Percentiles rank a stretch among this genome's conserved stretches.
Conservation (phyloP, 2,888 invertebrate species). For the Dendrolimus houi region DNA sequence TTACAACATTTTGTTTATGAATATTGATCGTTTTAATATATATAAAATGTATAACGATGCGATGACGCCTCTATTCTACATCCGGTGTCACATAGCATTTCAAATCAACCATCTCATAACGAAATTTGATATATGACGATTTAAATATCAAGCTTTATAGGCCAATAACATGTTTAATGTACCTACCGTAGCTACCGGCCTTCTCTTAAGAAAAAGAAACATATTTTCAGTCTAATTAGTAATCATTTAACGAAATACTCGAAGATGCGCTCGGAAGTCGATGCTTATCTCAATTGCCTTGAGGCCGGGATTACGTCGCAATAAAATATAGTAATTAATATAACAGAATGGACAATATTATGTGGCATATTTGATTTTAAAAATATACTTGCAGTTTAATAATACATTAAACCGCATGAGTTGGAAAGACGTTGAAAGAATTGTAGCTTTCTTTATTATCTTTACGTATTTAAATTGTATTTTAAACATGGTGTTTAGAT, state of each 20-base stretch:
- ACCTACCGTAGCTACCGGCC: slow-evolving; percentile 29
- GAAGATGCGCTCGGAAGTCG: slow-evolving; percentile 39
- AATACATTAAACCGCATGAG: neutral
- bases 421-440: neutral
- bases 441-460: too few species aligned
- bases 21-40: neutral
- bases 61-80: slow-evolving; percentile 3
- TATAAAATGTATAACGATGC: neutral
- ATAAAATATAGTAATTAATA: slow-evolving; percentile 30
- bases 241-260: slow-evolving; percentile 25
- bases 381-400: neutral
- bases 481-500: too few species aligned
- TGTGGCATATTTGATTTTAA: neutral
- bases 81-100: slow-evolving; percentile 13
- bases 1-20: neutral
- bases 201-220: slow-evolving; percentile 17
- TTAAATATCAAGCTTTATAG: slow-evolving; percentile 18
- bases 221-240: slow-evolving; percentile 29
- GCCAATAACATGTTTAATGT: slow-evolving; percentile 24
- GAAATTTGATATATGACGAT: slow-evolving; percentile 8
- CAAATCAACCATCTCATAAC: slow-evolving; percentile 24
- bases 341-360: neutral
- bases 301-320: slow-evolving; percentile 34
- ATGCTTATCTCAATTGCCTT: slow-evolving; percentile 46
- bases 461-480: too few species aligned